phyloP scores from a whole-genome alignment of 1,140 invertebrate species.

The Formica exsecta region DNA sequence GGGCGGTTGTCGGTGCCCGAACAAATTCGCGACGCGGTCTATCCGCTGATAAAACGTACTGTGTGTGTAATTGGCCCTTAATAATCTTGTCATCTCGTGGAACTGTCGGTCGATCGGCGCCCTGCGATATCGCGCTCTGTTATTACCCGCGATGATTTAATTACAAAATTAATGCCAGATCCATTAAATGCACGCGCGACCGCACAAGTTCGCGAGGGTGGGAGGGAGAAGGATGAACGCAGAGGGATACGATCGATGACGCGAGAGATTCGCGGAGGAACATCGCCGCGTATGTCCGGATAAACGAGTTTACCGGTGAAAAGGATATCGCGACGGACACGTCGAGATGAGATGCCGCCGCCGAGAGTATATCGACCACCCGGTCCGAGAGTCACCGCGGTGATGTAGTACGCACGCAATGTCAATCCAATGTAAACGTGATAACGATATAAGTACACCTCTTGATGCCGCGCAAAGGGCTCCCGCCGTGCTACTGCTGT shows the following conservation, averaged over 20 bases:
- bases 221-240: not conserved
- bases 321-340: not conserved
- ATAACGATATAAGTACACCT: slow-evolving; percentile 71
- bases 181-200: slow-evolving; percentile 74
- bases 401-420: slow-evolving; percentile 51
- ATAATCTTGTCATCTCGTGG: slow-evolving; percentile 85
- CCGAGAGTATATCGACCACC: not conserved
- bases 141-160: slow-evolving; percentile 85
- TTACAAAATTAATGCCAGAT: slow-evolving; percentile 84
- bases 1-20: slow-evolving; percentile 76
- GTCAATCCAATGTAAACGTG: slow-evolving; percentile 68
- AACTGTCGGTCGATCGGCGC: slow-evolving; percentile 78
- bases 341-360: slow-evolving; percentile 9
- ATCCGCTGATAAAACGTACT: slow-evolving; percentile 80
- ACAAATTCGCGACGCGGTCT: slow-evolving; percentile 71
- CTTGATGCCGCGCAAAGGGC: slow-evolving; percentile 54
- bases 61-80: slow-evolving; percentile 82
- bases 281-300: not conserved
- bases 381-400: not conserved
- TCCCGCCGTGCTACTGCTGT: slow-evolving; percentile 37
- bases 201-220: not conserved
- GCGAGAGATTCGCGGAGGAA: slow-evolving; percentile 43
- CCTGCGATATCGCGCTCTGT: slow-evolving; percentile 76
- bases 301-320: slow-evolving; percentile 32
- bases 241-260: slow-evolving; percentile 20